Evolutionary conservation across 2,888 invertebrate species (phyloP).

Genomic region (Palloptera scutellata): DNA sequence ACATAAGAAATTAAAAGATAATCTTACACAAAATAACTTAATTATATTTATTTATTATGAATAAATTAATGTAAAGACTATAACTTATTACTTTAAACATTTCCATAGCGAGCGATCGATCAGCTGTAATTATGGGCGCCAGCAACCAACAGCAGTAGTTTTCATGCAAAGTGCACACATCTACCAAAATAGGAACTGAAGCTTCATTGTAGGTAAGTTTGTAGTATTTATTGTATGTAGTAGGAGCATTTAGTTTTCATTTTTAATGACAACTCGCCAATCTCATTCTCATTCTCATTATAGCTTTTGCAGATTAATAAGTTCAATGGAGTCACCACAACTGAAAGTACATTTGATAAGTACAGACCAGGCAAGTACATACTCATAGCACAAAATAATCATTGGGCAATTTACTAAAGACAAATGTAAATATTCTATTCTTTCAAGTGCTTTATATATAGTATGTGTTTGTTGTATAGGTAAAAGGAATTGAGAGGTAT

Average conservation of each 20-base stretch:
- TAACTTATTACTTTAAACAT: not conserved
- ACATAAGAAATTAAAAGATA: no score
- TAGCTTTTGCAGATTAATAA: conserved; percentile 49
- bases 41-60: not conserved
- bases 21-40: no score
- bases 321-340: conserved; percentile 56
- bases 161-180: not conserved
- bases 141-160: not conserved
- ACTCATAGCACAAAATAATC: conserved; percentile 12
- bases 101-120: conserved; percentile 20
- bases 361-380: conserved; percentile 7
- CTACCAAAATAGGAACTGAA: not conserved
- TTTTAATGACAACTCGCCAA: no score
- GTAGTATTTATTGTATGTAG: not conserved
- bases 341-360: conserved; percentile 40
- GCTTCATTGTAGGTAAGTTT: not conserved
- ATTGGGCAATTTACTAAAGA: conserved; percentile 7
- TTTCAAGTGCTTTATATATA: not conserved
- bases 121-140: conserved; percentile 4
- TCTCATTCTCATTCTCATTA: conserved; percentile 28
- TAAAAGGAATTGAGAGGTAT: conserved; percentile 14
- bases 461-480: not conserved
- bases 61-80: not conserved
- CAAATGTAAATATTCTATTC: not conserved
- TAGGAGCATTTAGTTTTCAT: not conserved